These are phyloP conservation scores for Eupithecia vulgata DNA, from an alignment of 2,888 invertebrate species.

Conservation along the genomic window DNA sequence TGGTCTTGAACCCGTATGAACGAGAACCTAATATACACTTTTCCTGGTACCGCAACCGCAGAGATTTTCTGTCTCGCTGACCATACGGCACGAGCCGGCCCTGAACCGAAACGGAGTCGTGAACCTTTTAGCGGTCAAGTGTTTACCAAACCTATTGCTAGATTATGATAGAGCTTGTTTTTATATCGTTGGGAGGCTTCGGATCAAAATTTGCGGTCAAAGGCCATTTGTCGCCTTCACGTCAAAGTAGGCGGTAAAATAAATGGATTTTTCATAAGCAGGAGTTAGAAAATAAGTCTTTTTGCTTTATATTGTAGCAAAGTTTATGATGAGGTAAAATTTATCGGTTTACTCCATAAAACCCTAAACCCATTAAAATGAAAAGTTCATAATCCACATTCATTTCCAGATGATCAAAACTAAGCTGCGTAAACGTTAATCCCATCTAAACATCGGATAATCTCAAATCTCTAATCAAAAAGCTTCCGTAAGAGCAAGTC, in stretches of 20 bases:
- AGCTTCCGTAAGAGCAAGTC: conserved; percentile 23
- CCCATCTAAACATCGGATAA: conserved; percentile 15
- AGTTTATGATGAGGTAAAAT: not conserved
- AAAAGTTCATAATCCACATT: conserved; percentile 5
- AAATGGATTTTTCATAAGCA: not conserved
- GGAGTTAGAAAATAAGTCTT: not conserved
- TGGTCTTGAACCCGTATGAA: not conserved
- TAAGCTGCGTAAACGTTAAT: conserved; percentile 17
- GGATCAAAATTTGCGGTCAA: not conserved
- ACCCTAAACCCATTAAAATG: not conserved
- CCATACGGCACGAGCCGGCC: conserved; percentile 74
- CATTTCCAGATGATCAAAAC: conserved; percentile 22
- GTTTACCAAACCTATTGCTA: not conserved
- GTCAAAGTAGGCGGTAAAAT: not conserved
- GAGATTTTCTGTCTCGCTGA: conserved; percentile 77
- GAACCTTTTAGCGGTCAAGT: conserved; percentile 31
- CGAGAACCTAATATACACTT: not conserved
- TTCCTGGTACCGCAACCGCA: conserved; percentile 57
- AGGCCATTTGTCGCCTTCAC: not conserved
- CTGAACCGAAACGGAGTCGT: conserved; percentile 54
- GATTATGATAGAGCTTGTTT: not conserved
- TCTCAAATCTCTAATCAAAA: conserved; percentile 21
- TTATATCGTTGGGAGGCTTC: not conserved
- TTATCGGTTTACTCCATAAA: not conserved
- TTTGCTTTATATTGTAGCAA: not conserved